phyloP scores from a whole-genome alignment of 2,113 vertebrate species.

The Cyanoderma ruficeps region DNA sequence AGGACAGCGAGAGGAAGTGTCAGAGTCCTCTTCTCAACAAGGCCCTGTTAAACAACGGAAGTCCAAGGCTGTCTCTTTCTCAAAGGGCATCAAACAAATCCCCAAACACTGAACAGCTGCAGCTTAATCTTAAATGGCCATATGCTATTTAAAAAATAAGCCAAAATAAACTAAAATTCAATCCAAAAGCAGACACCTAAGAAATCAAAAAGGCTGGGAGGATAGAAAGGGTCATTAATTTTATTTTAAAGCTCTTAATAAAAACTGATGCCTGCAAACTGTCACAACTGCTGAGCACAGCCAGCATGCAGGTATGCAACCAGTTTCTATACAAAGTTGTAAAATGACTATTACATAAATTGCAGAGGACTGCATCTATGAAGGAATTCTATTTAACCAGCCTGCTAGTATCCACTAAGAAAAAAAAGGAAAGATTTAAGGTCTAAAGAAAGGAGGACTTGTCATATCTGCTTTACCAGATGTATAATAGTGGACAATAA shows the following conservation, averaged over 20 bases:
- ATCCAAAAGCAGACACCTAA: not conserved
- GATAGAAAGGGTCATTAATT: not conserved
- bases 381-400: not conserved
- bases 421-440: not conserved
- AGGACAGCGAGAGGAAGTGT: not conserved
- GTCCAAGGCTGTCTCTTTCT: not conserved
- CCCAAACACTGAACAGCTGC: not conserved
- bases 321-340: not conserved
- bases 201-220: not conserved
- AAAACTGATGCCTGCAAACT: not conserved
- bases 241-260: not conserved
- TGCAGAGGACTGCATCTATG: not conserved
- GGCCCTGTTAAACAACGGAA: not conserved
- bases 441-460: not conserved
- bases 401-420: not conserved
- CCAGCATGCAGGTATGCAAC: rapidly evolving
- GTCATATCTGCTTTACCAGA: not conserved
- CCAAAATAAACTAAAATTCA: not conserved
- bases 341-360: not conserved
- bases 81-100: not conserved
- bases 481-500: not conserved
- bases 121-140: not conserved
- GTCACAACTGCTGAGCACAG: not conserved
- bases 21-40: not conserved
- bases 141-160: not conserved